Evolutionary conservation across 2,888 invertebrate genomes (phyloP).

Genomic region (Operophtera brumata): DNA sequence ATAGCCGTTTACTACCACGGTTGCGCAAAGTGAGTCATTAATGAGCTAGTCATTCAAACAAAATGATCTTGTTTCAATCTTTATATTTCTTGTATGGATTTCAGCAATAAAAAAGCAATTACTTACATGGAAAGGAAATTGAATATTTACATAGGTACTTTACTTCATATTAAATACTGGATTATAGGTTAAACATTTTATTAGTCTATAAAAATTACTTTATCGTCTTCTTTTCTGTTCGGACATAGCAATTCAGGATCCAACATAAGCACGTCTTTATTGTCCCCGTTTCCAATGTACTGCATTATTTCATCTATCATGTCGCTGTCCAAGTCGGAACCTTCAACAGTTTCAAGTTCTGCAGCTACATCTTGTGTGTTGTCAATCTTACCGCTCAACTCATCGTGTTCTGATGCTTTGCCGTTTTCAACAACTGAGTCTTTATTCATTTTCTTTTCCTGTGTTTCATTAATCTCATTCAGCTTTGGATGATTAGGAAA

Average conservation of each 20-base stretch:
- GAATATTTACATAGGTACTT: neutral
- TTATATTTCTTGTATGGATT: slow-evolving; percentile 1
- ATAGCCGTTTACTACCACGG: slow-evolving; percentile 36
- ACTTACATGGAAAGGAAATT: slow-evolving; percentile 1
- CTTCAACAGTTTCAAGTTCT: slow-evolving; percentile 10
- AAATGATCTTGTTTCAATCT: slow-evolving; percentile 15
- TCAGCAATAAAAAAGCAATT: slow-evolving; percentile 11
- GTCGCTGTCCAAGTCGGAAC: slow-evolving; percentile 42
- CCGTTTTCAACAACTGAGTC: neutral
- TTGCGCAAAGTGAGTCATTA: slow-evolving; percentile 41
- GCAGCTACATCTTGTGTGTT: slow-evolving; percentile 28
- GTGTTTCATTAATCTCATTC: slow-evolving; percentile 34
- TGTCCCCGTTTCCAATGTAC: slow-evolving; percentile 56
- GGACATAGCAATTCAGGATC: slow-evolving; percentile 56
- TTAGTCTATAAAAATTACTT: slow-evolving; percentile 60
- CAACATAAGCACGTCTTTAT: slow-evolving; percentile 37
- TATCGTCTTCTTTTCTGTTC: slow-evolving; percentile 58
- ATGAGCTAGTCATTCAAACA: slow-evolving; percentile 23
- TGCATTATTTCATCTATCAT: slow-evolving; percentile 73
- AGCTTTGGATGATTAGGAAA: slow-evolving; percentile 44
- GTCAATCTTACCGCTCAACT: neutral
- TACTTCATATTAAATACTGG: slow-evolving; percentile 1
- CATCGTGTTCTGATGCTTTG: slow-evolving; percentile 1
- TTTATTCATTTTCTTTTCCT: slow-evolving; percentile 29
- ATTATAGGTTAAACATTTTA: slow-evolving; percentile 19